Conservation (phyloP, 2,888 invertebrate species). For the Neoitamus cyanurus region DNA sequence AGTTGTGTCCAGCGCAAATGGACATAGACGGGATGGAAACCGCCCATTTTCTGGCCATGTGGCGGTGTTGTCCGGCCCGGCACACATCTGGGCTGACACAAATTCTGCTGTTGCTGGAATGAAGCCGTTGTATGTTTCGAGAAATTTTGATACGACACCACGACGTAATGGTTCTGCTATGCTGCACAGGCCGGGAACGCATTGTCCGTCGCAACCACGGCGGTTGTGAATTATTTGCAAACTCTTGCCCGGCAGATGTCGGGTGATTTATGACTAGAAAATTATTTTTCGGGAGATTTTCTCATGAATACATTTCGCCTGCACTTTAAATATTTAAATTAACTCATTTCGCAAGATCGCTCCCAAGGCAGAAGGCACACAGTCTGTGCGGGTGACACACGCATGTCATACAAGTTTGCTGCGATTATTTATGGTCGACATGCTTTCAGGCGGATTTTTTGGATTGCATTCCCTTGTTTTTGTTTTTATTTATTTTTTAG, state of each 20-base stretch:
- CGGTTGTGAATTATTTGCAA: conserved; percentile 28
- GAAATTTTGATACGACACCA: conserved; percentile 1
- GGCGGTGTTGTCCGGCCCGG: background rate
- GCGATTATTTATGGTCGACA: background rate
- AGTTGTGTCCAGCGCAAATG: background rate
- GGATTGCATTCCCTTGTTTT: background rate
- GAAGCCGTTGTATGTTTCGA: background rate
- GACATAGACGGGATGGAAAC: background rate
- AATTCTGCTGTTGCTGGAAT: background rate
- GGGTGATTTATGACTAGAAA: conserved; percentile 30
- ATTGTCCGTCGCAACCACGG: conserved; percentile 33
- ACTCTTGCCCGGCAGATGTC: conserved; percentile 26
- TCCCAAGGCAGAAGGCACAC: background rate
- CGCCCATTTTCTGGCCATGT: conserved; percentile 27
- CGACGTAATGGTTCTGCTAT: background rate
- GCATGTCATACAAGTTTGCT: background rate
- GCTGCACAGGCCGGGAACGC: background rate
- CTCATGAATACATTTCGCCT: conserved; percentile 28
- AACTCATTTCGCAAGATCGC: conserved; percentile 15
- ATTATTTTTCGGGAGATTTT: conserved; percentile 28
- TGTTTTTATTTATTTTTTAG: background rate
- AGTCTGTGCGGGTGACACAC: conserved; percentile 3
- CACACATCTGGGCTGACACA: conserved; percentile 6
- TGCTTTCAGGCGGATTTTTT: background rate
- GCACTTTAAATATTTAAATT: conserved; percentile 35